phyloP scores from a whole-genome alignment of 2,888 invertebrate species.

The Bombyx huttoni region DNA sequence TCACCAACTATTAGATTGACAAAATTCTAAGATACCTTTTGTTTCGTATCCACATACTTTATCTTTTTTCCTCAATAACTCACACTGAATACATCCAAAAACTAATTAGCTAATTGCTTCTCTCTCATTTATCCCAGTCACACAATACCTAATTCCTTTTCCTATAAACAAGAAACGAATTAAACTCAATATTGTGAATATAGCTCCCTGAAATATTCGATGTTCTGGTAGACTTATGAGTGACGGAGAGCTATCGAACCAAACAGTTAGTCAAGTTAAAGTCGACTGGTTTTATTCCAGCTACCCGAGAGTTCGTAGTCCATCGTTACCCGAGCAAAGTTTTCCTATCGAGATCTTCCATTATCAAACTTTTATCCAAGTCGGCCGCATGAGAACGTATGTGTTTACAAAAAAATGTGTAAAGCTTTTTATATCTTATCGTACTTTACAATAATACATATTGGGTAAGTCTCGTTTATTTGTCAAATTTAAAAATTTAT shows the following conservation, averaged over 20 bases:
- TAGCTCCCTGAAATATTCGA: neutral
- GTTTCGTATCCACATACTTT: too few species aligned
- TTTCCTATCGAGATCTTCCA: conserved; percentile 44
- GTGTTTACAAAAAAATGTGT: conserved; percentile 22
- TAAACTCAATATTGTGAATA: neutral
- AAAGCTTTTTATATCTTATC: conserved; percentile 12
- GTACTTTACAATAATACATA: neutral
- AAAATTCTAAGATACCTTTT: too few species aligned
- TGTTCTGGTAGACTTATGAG: conserved; percentile 1
- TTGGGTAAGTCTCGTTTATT: too few species aligned
- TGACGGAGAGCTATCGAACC: conserved; percentile 7
- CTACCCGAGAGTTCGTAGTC: conserved; percentile 32
- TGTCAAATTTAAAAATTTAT: too few species aligned
- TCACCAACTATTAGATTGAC: too few species aligned
- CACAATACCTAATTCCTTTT: neutral
- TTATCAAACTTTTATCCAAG: conserved; percentile 54
- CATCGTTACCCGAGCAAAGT: conserved; percentile 35
- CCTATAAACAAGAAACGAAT: neutral
- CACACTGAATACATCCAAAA: too few species aligned
- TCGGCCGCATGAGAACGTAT: conserved; percentile 29
- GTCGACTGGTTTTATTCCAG: conserved; percentile 37
- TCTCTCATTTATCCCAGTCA: too few species aligned
- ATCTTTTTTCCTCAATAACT: too few species aligned
- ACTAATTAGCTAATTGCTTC: too few species aligned
- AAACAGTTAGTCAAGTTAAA: conserved; percentile 21